Evolutionary conservation across 2,888 invertebrate genomes (phyloP).

Genomic region (Kryphioiulus occultus): DNA sequence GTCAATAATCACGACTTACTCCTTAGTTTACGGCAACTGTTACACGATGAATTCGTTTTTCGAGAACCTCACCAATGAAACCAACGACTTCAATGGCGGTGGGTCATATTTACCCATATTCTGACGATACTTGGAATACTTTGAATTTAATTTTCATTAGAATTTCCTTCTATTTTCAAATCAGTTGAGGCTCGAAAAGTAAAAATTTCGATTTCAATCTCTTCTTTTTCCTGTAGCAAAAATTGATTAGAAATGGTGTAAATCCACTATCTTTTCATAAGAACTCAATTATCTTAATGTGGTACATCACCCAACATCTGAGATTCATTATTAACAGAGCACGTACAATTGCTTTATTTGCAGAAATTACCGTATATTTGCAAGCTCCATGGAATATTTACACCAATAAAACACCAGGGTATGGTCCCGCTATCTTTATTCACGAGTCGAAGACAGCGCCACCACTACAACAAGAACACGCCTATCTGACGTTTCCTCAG

Average conservation of each 20-base stretch:
- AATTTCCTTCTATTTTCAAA: too few relatives aligned
- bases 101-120: background rate
- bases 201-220: too few relatives aligned
- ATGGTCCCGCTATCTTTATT: background rate
- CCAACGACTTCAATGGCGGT: background rate
- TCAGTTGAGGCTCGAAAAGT: too few relatives aligned
- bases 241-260: background rate
- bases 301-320: too few relatives aligned
- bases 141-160: too few relatives aligned
- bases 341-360: background rate
- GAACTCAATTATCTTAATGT: too few relatives aligned
- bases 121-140: too few relatives aligned
- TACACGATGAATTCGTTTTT: background rate
- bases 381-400: conserved; percentile 28
- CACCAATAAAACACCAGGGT: background rate
- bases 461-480: background rate
- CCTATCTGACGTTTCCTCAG: background rate
- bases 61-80: background rate
- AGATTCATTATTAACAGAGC: too few relatives aligned
- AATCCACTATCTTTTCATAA: too few relatives aligned
- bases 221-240: background rate
- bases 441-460: conserved; percentile 34
- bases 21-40: conserved; percentile 33
- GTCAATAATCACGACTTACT: background rate
- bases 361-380: background rate